These are phyloP conservation scores for Conger conger DNA, from an alignment of 2,113 vertebrate genomes.

Conservation along the genomic window DNA sequence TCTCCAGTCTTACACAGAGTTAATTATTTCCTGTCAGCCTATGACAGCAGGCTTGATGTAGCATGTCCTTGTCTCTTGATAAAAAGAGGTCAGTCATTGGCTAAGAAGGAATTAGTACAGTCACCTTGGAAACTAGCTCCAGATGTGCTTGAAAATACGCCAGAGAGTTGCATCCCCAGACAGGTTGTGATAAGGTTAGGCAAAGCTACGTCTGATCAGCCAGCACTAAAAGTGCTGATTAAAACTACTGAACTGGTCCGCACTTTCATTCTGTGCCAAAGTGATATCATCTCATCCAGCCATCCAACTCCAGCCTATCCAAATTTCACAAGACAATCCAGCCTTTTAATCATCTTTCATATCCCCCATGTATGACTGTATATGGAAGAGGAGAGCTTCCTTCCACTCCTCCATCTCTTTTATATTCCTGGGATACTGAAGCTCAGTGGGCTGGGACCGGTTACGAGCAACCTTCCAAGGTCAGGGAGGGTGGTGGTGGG, in stretches of 20 bases:
- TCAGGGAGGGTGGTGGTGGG: neutral
- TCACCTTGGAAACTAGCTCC: slow-evolving; percentile 8
- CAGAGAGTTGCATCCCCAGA: neutral
- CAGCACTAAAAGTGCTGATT: neutral
- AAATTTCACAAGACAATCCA: neutral
- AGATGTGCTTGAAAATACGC: neutral
- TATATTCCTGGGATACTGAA: neutral
- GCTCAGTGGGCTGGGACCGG: neutral
- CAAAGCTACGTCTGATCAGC: neutral
- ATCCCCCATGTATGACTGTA: neutral
- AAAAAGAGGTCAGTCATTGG: slow-evolving; percentile 9
- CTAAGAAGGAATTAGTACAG: neutral
- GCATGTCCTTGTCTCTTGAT: slow-evolving; percentile 19
- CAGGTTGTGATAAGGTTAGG: neutral
- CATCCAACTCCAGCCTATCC: neutral
- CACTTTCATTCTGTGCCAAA: neutral
- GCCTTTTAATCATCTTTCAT: neutral
- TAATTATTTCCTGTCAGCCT: neutral
- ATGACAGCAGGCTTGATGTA: neutral
- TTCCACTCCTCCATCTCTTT: neutral
- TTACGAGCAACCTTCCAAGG: neutral
- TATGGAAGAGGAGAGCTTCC: slow-evolving; percentile 8
- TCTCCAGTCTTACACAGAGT: neutral
- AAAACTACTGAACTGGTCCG: neutral
- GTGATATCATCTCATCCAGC: neutral